phyloP scores from a whole-genome alignment of 2,797 vertebrate genomes.

The Muscicapa striata region DNA sequence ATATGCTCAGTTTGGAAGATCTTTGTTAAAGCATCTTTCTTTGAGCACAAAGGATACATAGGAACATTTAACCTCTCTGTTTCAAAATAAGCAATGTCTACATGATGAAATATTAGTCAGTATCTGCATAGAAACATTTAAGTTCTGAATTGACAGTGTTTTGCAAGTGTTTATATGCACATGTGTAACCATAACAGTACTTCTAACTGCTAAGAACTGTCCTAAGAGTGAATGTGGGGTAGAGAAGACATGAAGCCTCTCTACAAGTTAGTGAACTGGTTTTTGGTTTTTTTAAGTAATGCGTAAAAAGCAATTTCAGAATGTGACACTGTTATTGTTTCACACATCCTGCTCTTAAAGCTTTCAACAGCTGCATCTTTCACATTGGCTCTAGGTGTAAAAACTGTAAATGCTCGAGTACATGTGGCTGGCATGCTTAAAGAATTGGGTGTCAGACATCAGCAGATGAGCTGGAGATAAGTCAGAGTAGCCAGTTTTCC shows the following conservation, averaged over 20 bases:
- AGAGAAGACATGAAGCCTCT: neutral
- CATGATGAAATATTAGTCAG: neutral
- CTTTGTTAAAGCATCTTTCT: neutral
- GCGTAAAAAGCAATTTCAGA: neutral
- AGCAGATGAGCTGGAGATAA: neutral
- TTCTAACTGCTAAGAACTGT: neutral
- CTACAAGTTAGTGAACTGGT: neutral
- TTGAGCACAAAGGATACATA: neutral
- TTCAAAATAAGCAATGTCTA: neutral
- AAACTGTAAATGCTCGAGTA: neutral
- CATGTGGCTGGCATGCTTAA: neutral
- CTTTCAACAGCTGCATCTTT: slow-evolving; percentile 28
- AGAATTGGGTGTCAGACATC: neutral
- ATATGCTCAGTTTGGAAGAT: neutral
- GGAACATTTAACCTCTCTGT: neutral
- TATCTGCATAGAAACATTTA: neutral
- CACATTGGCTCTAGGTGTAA: neutral
- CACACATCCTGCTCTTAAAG: neutral
- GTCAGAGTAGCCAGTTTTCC: neutral
- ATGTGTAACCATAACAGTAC: neutral
- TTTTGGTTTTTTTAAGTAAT: neutral
- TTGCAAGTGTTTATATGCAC: neutral
- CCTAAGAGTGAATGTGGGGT: neutral
- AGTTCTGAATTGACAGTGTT: neutral
- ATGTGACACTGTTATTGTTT: neutral